Evolutionary conservation across 2,797 vertebrate genomes (phyloP).

Genomic region (Muraenolepis orangiensis): DNA sequence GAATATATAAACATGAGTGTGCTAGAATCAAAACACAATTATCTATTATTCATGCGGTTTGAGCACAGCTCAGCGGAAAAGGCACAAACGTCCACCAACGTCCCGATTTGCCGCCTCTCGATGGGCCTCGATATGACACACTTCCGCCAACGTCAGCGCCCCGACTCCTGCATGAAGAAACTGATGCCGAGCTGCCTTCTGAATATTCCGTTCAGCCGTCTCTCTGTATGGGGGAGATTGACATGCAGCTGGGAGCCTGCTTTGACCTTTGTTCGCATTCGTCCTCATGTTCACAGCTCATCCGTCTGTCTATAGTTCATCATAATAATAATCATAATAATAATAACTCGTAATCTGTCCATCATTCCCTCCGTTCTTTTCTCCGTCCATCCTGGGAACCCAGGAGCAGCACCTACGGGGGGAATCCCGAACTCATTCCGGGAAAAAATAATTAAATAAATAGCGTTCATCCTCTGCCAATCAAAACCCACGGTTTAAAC

Average conservation of each 20-base stretch:
- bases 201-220: background rate
- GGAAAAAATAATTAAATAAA: too few species aligned
- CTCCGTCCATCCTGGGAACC: too few species aligned
- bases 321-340: too few species aligned
- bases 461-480: background rate
- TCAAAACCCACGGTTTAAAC: background rate
- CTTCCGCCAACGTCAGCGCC: too few species aligned
- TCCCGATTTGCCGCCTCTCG: background rate
- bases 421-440: too few species aligned
- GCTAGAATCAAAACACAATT: constrained; percentile 29
- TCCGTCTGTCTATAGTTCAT: too few species aligned
- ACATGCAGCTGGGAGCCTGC: background rate
- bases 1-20: background rate
- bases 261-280: background rate
- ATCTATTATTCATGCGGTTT: constrained; percentile 54
- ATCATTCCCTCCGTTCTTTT: too few species aligned
- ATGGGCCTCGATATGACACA: background rate
- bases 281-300: too few species aligned
- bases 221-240: background rate
- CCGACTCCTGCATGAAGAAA: background rate
- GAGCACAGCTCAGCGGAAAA: constrained; percentile 30
- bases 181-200: background rate
- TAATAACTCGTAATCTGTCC: too few species aligned
- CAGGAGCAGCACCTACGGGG: too few species aligned
- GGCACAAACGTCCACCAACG: constrained; percentile 28